Conservation (phyloP, 2,797 vertebrate genomes). For the Coranthus polyacanthus region DNA sequence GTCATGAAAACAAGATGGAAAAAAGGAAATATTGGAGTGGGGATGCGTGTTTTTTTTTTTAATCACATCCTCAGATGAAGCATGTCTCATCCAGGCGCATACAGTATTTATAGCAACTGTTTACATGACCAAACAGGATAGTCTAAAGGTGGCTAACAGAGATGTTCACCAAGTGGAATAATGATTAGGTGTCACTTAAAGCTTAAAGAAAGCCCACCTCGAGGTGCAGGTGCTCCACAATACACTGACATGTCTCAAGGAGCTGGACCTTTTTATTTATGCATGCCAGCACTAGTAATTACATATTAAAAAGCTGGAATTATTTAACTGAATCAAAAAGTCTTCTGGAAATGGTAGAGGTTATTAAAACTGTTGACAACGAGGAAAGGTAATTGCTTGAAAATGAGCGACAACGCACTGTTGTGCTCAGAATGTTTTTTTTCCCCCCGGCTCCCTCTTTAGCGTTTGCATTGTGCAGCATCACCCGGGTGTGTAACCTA, state of each 20-base stretch:
- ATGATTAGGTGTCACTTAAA: constrained; percentile 99
- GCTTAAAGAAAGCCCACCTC: constrained; percentile 94
- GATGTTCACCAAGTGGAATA: constrained; percentile 99
- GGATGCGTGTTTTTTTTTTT: constrained; percentile 9
- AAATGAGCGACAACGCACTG: constrained; percentile 98
- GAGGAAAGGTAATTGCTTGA: constrained; percentile 99
- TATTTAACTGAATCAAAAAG: constrained; percentile 99
- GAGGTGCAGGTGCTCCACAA: constrained; percentile 98
- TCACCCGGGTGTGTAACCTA: constrained; percentile 99
- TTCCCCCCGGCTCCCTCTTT: constrained; percentile 78
- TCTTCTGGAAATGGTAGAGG: constrained; percentile 97
- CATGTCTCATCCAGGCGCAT: constrained; percentile 59
- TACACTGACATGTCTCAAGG: constrained; percentile 96
- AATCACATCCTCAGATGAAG: constrained; percentile 22
- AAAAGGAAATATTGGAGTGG: constrained; percentile 14
- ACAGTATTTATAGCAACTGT: constrained; percentile 91
- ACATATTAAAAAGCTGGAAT: constrained; percentile 99
- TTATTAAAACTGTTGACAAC: constrained; percentile 99
- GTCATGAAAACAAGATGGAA: not conserved
- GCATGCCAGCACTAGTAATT: constrained; percentile 96
- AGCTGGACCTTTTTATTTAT: constrained; percentile 96
- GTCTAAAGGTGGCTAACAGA: constrained; percentile 97
- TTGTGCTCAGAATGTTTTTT: constrained; percentile 95
- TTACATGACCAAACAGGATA: constrained; percentile 90
- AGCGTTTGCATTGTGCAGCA: constrained; percentile 94